phyloP scores from a whole-genome alignment of 1,140 invertebrate genomes.

The Galleria mellonella region DNA sequence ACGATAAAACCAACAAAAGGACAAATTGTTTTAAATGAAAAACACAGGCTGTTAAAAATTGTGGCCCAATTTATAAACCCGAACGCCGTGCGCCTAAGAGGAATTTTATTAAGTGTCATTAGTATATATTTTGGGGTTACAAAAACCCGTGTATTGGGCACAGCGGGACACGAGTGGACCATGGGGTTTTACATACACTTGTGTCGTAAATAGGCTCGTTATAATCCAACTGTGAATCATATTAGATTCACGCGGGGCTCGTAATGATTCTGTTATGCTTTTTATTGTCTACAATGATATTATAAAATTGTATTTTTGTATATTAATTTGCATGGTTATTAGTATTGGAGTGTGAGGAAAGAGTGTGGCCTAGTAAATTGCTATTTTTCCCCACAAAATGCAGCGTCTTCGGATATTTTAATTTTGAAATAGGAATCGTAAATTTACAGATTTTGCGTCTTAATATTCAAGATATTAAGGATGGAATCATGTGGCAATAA shows the following conservation, averaged over 20 bases:
- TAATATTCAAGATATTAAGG: too few species aligned
- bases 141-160: conserved; percentile 32
- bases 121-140: conserved; percentile 44
- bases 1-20: conserved; percentile 2
- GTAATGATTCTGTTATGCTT: conserved; percentile 49
- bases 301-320: too few species aligned
- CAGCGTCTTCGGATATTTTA: too few species aligned
- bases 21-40: conserved; percentile 23
- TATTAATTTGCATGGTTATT: too few species aligned
- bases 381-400: too few species aligned
- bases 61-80: conserved; percentile 22
- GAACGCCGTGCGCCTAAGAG: conserved; percentile 20
- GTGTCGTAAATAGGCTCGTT: conserved; percentile 39
- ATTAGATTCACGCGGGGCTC: conserved; percentile 54
- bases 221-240: conserved; percentile 56
- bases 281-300: too few species aligned
- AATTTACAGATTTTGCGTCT: too few species aligned
- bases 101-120: conserved; percentile 64
- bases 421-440: too few species aligned
- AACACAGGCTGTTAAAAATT: conserved; percentile 17
- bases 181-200: conserved; percentile 34
- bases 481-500: too few species aligned
- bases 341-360: too few species aligned
- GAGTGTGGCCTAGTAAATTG: too few species aligned
- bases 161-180: conserved; percentile 34